Conservation (phyloP, 2,888 invertebrate genomes). For the Cryptocephalus moraei region DNA sequence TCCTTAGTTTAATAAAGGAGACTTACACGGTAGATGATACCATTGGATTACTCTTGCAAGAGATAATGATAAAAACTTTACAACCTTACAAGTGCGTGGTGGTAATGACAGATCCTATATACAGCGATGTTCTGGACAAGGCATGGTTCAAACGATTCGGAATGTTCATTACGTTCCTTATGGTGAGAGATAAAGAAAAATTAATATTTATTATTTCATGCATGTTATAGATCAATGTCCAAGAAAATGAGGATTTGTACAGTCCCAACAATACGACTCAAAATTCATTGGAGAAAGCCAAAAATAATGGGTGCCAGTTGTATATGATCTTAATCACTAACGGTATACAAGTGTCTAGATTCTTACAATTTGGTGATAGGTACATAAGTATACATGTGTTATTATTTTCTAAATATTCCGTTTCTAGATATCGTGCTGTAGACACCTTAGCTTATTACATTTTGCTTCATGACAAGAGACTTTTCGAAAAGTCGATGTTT, state of each 20-base stretch:
- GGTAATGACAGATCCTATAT: constrained; percentile 44
- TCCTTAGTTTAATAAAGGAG: no score
- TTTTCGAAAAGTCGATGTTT: constrained; percentile 54
- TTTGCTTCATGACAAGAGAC: constrained; percentile 56
- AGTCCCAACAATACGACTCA: constrained; percentile 51
- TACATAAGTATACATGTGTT: constrained; percentile 19
- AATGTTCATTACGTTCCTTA: constrained; percentile 40
- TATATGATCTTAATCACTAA: constrained; percentile 64
- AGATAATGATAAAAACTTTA: constrained; percentile 30
- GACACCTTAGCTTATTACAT: constrained; percentile 63
- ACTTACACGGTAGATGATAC: no score
- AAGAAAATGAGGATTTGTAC: constrained; percentile 47
- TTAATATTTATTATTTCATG: background rate
- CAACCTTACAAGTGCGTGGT: constrained; percentile 40
- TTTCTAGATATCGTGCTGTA: constrained; percentile 52
- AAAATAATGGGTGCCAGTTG: constrained; percentile 56
- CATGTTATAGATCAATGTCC: constrained; percentile 4
- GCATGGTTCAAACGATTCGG: constrained; percentile 39
- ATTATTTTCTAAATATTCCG: no score
- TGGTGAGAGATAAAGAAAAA: constrained; percentile 33
- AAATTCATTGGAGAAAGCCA: constrained; percentile 46
- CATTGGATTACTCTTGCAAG: constrained; percentile 23
- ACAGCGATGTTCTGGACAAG: constrained; percentile 44
- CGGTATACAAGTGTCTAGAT: constrained; percentile 54
- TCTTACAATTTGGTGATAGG: constrained; percentile 64